Conservation (phyloP, 2,113 vertebrate species). For the Xiphorhynchus elegans region DNA sequence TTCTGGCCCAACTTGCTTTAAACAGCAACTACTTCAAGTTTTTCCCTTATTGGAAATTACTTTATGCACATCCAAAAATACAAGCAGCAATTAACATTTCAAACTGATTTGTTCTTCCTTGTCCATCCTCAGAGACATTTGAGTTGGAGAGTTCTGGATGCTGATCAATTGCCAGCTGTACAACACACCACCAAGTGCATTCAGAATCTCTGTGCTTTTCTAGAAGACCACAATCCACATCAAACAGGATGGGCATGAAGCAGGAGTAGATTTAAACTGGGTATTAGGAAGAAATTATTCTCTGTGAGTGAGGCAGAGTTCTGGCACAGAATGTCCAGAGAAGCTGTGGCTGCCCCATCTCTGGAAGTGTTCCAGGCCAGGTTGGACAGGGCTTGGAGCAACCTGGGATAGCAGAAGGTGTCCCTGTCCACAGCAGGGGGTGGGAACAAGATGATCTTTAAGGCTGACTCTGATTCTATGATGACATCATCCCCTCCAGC, state of each 20-base stretch:
- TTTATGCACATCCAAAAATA: background rate
- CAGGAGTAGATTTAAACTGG: background rate
- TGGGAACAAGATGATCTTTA: background rate
- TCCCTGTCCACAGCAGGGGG: background rate
- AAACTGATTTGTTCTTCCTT: background rate
- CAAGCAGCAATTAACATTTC: background rate
- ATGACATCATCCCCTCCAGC: background rate
- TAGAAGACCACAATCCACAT: background rate
- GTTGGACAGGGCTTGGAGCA: accelerated
- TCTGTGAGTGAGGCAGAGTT: accelerated
- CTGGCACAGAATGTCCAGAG: background rate
- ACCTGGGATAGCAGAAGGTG: accelerated
- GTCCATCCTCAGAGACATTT: background rate
- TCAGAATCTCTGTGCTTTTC: background rate
- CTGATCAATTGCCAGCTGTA: background rate
- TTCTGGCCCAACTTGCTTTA: background rate
- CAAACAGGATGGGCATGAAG: background rate
- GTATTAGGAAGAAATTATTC: background rate
- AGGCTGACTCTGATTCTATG: background rate
- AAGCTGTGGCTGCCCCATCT: background rate
- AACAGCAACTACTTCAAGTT: background rate
- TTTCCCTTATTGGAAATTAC: background rate
- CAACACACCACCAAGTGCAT: too few relatives aligned
- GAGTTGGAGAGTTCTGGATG: background rate
- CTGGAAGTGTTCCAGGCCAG: background rate